Base-by-base conservation (phyloP, 1,140 invertebrate genomes). In the Plectrocnemia conspersa region DNA sequence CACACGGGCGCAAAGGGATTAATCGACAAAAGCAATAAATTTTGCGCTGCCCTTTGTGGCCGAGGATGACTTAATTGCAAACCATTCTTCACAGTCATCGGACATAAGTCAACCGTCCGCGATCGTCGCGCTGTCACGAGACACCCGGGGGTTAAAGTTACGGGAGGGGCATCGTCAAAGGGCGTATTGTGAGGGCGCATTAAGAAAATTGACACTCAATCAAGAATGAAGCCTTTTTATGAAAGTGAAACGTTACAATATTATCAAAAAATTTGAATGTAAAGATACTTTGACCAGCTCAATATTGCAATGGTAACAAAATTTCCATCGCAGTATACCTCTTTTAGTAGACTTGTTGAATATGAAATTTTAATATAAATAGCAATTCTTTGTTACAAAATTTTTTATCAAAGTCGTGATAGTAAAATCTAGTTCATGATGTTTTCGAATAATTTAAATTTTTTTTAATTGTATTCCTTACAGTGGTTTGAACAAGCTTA, bases 1-100 rank as follows among this genome's bases (percentile, higher is more conserved):
- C 24, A 36, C 33, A 44, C 27, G 46, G 42, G n/a, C n/a, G 50
- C 50, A 50, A 22, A 42, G 27, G 35, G 54, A 41, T 42, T 32
- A 50, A 50, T 56, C 54, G 35, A 23, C 25, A 56, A 41, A 47
- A 33, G n/a, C 35, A 40, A 56, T 56, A 56, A 56, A 56, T 56
- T 49, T 32, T 46, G 46, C 40, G 40, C 10, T n/a, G 2, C 16
- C 46, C 42, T 40, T 47, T 32, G 36, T 42, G 42, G 11, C 16
- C 21, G 22, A 44, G 13, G 22, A 44, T 22, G 41, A 19, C 41
- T 44, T 22, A 24, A 44, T 44, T 22, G 41, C 22, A 22, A 21
- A 19, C 22, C 41, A 38, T 16, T 16, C 35, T 38, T 9, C 35
- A 38, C 35, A 15, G 35, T 16, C 35, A 16, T 38, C 27, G 27